These are phyloP conservation scores for Apus apus DNA, from an alignment of 2,113 vertebrate species.

Conservation along the genomic window DNA sequence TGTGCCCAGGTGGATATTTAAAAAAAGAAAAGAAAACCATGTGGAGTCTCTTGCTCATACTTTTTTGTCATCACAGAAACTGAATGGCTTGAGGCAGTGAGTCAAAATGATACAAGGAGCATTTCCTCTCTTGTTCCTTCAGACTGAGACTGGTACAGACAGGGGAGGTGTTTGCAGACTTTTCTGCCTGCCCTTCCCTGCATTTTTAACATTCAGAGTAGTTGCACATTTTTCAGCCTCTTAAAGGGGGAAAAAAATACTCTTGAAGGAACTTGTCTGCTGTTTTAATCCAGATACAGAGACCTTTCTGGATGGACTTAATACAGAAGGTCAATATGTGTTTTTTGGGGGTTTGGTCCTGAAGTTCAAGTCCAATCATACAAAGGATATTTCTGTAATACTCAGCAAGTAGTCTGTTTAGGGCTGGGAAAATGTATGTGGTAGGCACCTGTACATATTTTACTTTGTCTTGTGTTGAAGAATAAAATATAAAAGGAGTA, in stretches of 20 bases:
- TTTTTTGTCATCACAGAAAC: neutral
- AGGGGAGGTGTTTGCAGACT: neutral
- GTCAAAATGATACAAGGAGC: neutral
- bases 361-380: neutral
- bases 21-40: neutral
- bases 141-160: neutral
- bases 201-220: neutral
- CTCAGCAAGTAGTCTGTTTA: neutral
- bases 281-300: neutral
- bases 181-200: neutral
- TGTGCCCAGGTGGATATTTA: neutral
- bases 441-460: neutral
- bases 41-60: neutral
- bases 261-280: neutral
- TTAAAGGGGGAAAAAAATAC: neutral
- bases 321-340: neutral
- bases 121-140: neutral
- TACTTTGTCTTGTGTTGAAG: neutral
- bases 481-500: neutral
- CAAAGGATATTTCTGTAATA: neutral
- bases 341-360: neutral
- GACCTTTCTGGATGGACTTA: neutral
- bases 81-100: neutral
- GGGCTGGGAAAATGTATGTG: neutral
- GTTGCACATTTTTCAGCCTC: neutral